Percentiles rank a stretch among this genome's conserved stretches.
Conservation (phyloP, 2,888 invertebrate species). For the Oconnorella tubifera region DNA sequence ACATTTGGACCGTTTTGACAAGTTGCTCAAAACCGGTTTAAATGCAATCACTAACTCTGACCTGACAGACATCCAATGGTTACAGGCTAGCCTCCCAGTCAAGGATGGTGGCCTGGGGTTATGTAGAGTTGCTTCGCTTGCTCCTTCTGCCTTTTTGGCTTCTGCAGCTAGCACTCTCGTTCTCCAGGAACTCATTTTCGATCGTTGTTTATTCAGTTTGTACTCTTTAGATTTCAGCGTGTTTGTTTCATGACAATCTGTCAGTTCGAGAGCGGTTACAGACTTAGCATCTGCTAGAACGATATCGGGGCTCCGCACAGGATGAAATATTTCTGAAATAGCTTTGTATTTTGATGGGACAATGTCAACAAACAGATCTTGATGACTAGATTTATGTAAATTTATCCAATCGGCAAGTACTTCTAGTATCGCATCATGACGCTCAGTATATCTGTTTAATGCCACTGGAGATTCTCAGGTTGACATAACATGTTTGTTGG, state of each 20-base stretch:
- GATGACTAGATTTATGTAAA: background rate
- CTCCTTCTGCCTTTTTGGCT: conserved; percentile 2
- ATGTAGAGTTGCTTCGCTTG: background rate
- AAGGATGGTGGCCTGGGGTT: background rate
- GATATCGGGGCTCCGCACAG: background rate
- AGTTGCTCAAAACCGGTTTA: background rate
- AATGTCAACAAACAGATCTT: background rate
- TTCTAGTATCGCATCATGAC: background rate
- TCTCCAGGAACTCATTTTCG: background rate
- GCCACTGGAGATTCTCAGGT: background rate
- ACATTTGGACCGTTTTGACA: background rate
- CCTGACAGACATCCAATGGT: background rate
- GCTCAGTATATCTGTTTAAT: background rate
- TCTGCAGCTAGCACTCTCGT: background rate
- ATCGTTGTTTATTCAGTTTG: background rate
- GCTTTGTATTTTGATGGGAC: background rate
- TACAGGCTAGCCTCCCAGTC: background rate
- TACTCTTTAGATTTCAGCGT: background rate
- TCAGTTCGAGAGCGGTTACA: background rate
- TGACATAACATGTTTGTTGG: background rate
- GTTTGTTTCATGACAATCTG: background rate
- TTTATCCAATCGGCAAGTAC: background rate
- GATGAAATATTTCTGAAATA: background rate
- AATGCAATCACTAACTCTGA: background rate
- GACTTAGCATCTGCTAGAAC: background rate